These are phyloP conservation scores for Sinocyclocheilus anshuiensis DNA, from an alignment of 2,113 vertebrate species.

Conservation along the genomic window DNA sequence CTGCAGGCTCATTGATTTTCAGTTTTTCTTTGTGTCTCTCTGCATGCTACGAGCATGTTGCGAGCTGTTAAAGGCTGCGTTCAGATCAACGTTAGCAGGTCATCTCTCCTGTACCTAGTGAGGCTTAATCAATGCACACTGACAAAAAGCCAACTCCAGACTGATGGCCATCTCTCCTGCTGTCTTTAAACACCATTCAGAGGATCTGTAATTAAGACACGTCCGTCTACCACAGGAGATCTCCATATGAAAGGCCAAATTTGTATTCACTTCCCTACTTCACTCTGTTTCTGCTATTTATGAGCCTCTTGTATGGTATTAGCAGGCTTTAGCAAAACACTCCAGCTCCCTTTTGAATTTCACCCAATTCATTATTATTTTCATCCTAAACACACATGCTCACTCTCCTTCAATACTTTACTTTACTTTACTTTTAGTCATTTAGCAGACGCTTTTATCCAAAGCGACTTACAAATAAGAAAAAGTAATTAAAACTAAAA, in stretches of 20 bases:
- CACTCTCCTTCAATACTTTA: not conserved
- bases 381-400: not conserved
- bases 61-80: conserved; percentile 14
- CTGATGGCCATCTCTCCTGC: not conserved
- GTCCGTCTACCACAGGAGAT: conserved; percentile 12
- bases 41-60: not conserved
- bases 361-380: conserved; percentile 30
- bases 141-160: conserved; percentile 33
- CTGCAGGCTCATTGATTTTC: conserved; percentile 32
- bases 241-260: conserved; percentile 28
- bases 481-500: too few relatives aligned
- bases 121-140: conserved; percentile 39
- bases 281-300: conserved; percentile 4
- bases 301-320: conserved; percentile 9
- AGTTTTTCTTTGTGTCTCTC: conserved; percentile 31
- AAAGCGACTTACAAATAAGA: too few relatives aligned
- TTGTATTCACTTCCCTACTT: not conserved
- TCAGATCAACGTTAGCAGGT: conserved; percentile 20
- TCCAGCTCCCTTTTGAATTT: conserved; percentile 11
- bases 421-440: too few relatives aligned
- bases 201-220: conserved; percentile 18
- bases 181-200: conserved; percentile 26
- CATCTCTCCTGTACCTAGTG: conserved; percentile 18
- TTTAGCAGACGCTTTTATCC: too few relatives aligned
- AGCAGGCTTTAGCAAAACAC: conserved; percentile 34